phyloP scores from a whole-genome alignment of 1,140 invertebrate species.

The Megalopta genalis region DNA sequence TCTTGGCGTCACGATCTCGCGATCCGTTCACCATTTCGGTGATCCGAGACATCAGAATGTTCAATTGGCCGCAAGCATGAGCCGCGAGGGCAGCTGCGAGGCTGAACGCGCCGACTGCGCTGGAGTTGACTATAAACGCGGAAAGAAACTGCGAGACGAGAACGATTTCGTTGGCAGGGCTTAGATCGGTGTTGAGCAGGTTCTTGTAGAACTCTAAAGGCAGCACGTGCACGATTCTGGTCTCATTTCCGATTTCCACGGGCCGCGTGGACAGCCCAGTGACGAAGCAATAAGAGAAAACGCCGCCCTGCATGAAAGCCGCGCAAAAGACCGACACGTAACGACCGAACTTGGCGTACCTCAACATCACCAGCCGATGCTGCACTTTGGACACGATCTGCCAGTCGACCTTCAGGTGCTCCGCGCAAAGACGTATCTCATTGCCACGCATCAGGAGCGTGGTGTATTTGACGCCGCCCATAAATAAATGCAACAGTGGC shows the following conservation, averaged over 20 bases:
- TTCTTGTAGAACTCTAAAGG: constrained; percentile 37
- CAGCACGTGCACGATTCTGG: neutral
- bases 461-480: constrained; percentile 42
- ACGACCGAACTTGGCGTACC: constrained; percentile 27
- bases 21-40: constrained; percentile 14
- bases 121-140: constrained; percentile 50
- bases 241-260: constrained; percentile 30
- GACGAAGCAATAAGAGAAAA: neutral
- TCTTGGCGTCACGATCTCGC: neutral
- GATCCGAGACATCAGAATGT: constrained; percentile 47
- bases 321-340: constrained; percentile 20
- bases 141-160: constrained; percentile 48
- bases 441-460: constrained; percentile 22
- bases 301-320: constrained; percentile 27
- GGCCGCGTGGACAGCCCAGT: neutral
- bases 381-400: constrained; percentile 2
- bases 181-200: constrained; percentile 14
- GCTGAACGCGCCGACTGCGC: constrained; percentile 36
- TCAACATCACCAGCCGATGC: constrained; percentile 47
- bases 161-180: constrained; percentile 51
- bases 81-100: constrained; percentile 53
- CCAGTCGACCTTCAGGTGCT: constrained; percentile 56
- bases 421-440: constrained; percentile 47
- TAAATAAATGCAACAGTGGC: constrained; percentile 44
- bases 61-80: constrained; percentile 62